Base-by-base conservation (phyloP, 2,797 vertebrate genomes). In the Thripadectes ignobilis region DNA sequence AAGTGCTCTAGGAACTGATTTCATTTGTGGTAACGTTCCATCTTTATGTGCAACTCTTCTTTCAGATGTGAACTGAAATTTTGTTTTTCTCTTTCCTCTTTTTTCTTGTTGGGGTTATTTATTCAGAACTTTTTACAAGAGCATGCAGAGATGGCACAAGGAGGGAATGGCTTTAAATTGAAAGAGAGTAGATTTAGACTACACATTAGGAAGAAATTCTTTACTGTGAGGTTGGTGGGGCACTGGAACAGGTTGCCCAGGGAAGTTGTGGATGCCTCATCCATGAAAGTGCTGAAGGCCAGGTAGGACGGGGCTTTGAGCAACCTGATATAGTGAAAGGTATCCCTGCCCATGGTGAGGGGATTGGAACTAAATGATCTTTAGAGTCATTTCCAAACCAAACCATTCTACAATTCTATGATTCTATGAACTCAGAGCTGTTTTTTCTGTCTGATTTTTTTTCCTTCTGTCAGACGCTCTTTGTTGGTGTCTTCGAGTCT, bases 1-100 rank as follows among this genome's bases (percentile, higher is more conserved):
- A 97, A 83, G 68, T 49, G 52, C 49, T 27, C 52, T 63, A 91
- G 75, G 54, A 80, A 78, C 20, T 52, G 39, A 89, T 95, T 84
- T 93, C 36, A 45, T 68, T 79, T 93, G 73, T 93, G 57, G 51
- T 63, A 80, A 75, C 46, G 14, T 68, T 91, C n/a, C 21, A 3
- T 83, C 51, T 92, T 62, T 41, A 83, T 0, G 3, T 46, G 61
- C 55, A 58, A 22, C 66, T 85, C 43, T 72, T 75, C 45, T 71
- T 87, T 86, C 75, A 89, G 48, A 81, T 48, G 16, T 58, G 57
- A 78, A 52, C 26, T 43, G 39, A 90, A 88, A 75, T 34, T 20
- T 24, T 81, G 45, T 66, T 93, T 68, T 92, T 73, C 51, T 68
- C 21, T 86, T 80, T 76, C 32, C 8, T 5, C 19, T 63, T 8